Conservation (phyloP, 2,888 invertebrate species). For the Aethes cnicana region DNA sequence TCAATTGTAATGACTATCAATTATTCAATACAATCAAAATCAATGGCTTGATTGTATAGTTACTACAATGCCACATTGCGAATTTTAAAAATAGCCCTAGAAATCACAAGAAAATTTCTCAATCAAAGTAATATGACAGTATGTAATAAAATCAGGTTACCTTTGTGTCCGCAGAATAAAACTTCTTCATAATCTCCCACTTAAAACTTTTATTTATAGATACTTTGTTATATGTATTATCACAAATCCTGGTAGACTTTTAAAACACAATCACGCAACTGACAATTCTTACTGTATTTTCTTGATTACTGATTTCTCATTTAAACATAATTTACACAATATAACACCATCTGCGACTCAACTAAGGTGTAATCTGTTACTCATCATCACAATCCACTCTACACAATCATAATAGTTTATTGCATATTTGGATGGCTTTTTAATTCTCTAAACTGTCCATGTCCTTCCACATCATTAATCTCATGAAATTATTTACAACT, state of each 20-base stretch:
- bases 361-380: constrained; percentile 76
- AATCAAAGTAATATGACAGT: constrained; percentile 33
- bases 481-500: constrained; percentile 81
- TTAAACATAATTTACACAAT: constrained; percentile 82
- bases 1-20: no score
- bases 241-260: constrained; percentile 89
- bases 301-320: constrained; percentile 79
- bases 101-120: no score
- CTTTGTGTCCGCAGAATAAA: constrained; percentile 73
- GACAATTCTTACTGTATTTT: constrained; percentile 79
- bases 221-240: constrained; percentile 88
- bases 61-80: no score
- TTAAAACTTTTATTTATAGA: constrained; percentile 83
- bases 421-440: constrained; percentile 80
- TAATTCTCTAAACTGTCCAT: constrained; percentile 73
- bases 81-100: no score
- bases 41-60: no score
- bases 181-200: constrained; percentile 81
- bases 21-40: no score
- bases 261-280: constrained; percentile 86
- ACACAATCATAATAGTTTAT: constrained; percentile 77
- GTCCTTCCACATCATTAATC: constrained; percentile 72
- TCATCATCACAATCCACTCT: constrained; percentile 73
- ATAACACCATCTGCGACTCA: constrained; percentile 77
- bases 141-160: constrained; percentile 56